These are phyloP conservation scores for Pluvianellus socialis DNA, from an alignment of 2,113 vertebrate species.

Conservation along the genomic window DNA sequence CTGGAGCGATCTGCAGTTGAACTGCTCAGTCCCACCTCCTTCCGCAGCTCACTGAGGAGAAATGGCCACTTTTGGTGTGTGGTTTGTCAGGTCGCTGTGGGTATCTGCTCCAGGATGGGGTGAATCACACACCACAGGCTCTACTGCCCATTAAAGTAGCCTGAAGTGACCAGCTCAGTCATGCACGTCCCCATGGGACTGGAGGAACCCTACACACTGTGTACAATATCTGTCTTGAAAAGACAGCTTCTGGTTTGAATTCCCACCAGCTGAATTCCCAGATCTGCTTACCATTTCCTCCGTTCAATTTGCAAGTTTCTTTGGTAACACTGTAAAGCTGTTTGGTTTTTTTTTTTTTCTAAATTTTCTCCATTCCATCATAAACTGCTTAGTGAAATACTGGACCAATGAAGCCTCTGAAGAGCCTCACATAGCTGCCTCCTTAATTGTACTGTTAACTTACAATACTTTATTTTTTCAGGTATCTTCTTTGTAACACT, in stretches of 20 bases:
- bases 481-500: not conserved
- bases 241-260: not conserved
- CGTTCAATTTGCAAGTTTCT: not conserved
- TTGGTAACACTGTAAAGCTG: not conserved
- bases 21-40: not conserved
- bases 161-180: not conserved
- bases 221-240: not conserved
- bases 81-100: not conserved
- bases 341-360: not conserved
- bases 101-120: not conserved
- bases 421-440: not conserved
- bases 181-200: rapidly evolving
- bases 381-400: not conserved
- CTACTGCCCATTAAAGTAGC: not conserved
- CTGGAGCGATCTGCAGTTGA: not conserved
- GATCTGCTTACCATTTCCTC: not conserved
- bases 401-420: too few species aligned
- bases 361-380: not conserved
- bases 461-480: not conserved
- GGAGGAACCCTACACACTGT: not conserved
- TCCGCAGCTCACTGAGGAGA: not conserved
- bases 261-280: not conserved
- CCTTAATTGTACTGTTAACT: not conserved
- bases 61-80: not conserved
- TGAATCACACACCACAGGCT: not conserved